Evolutionary conservation across 2,888 invertebrate genomes (phyloP).

Genomic region (Eupithecia subfuscata): DNA sequence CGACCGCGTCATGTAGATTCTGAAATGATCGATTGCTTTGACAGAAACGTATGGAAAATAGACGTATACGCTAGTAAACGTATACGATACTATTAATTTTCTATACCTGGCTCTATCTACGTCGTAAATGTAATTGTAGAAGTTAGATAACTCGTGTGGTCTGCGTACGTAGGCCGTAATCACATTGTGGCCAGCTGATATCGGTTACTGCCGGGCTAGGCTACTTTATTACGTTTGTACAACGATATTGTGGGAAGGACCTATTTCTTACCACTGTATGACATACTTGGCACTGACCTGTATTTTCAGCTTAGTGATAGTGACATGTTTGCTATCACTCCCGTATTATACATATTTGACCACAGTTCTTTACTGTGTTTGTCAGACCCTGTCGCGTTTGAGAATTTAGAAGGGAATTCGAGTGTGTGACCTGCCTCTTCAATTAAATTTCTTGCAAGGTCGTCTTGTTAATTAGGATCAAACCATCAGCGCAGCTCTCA

Average conservation of each 20-base stretch:
- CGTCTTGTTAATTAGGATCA: slow-evolving; percentile 20
- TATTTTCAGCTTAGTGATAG: background rate
- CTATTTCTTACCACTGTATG: slow-evolving; percentile 17
- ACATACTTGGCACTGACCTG: background rate
- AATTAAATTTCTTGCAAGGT: slow-evolving; percentile 10
- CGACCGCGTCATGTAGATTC: background rate
- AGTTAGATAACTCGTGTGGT: slow-evolving; percentile 41
- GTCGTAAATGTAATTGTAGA: slow-evolving; percentile 32
- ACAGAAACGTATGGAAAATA: background rate
- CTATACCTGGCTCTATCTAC: slow-evolving; percentile 9
- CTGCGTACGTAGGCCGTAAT: slow-evolving; percentile 42
- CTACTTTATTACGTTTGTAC: slow-evolving; percentile 36
- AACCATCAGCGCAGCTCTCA: slow-evolving; percentile 37
- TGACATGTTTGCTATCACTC: background rate
- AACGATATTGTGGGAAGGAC: slow-evolving; percentile 34
- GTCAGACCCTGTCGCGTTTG: background rate
- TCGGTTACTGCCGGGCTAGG: slow-evolving; percentile 49
- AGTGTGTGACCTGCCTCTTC: background rate
- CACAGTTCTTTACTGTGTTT: background rate
- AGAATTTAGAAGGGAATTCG: background rate
- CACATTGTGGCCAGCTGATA: slow-evolving; percentile 54
- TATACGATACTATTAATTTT: background rate
- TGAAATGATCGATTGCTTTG: background rate
- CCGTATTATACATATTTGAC: background rate
- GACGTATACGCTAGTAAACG: background rate